phyloP scores from a whole-genome alignment of 2,797 vertebrate species.

The Intellagama lesueurii region DNA sequence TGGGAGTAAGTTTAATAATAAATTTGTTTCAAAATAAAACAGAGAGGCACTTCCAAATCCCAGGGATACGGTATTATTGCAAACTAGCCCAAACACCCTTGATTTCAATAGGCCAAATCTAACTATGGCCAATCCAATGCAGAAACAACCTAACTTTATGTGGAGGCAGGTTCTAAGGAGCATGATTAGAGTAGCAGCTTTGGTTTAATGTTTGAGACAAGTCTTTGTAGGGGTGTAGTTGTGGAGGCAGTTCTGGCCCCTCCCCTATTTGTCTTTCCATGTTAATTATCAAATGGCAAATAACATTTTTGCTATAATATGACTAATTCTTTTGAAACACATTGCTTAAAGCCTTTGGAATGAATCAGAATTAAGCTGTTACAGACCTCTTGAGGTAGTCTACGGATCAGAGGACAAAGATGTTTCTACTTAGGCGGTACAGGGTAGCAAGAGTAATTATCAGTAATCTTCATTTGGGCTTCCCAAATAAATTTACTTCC shows the following conservation, averaged over 20 bases:
- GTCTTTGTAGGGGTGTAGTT: not conserved
- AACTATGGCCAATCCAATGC: not conserved
- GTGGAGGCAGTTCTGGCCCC: not conserved
- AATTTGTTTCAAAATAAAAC: not conserved
- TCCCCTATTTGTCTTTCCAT: no score
- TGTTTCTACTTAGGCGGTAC: not conserved
- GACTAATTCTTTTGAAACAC: no score
- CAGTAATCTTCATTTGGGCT: conserved; percentile 30
- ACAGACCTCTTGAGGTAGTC: no score
- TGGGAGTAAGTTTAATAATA: not conserved
- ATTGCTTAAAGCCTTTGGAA: no score
- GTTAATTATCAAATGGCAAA: no score
- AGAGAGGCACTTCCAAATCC: not conserved
- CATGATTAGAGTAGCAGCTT: not conserved
- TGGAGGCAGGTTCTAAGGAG: not conserved
- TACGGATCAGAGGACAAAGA: not conserved
- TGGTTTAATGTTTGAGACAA: not conserved
- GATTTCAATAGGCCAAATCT: not conserved
- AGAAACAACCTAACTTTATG: not conserved
- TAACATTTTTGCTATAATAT: no score
- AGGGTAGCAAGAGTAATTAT: not conserved
- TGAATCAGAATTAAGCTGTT: no score
- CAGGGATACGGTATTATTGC: no score
- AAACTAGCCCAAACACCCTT: not conserved
- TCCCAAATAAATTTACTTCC: conserved; percentile 30